Conservation (phyloP, 2,113 vertebrate genomes). For the Cyanoderma ruficeps region DNA sequence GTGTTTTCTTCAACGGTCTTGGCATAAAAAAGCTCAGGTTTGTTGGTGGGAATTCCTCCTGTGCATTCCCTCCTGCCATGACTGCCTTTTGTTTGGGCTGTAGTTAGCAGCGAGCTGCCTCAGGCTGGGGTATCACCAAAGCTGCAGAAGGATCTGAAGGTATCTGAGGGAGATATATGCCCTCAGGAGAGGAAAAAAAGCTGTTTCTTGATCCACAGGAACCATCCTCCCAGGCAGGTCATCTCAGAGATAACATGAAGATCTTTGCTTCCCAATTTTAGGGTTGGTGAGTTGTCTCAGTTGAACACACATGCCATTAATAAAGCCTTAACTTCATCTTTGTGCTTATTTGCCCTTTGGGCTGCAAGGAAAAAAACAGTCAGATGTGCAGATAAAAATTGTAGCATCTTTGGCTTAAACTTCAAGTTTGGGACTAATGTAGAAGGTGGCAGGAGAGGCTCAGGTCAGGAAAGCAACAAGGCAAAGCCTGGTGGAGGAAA, state of each 20-base stretch:
- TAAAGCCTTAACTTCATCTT: background rate
- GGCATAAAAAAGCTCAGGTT: background rate
- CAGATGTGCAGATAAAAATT: background rate
- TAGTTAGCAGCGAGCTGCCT: background rate
- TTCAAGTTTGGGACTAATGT: background rate
- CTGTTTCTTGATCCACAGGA: background rate
- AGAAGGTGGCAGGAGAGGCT: background rate
- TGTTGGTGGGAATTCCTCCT: background rate
- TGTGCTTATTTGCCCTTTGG: background rate
- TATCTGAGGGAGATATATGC: fast-evolving
- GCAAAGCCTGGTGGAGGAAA: background rate
- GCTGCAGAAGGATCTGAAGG: background rate
- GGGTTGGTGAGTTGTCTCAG: background rate
- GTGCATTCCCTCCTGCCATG: background rate
- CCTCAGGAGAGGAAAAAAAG: background rate
- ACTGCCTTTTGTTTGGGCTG: background rate
- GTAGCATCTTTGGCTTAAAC: background rate
- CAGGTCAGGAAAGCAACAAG: background rate
- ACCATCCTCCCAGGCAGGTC: background rate
- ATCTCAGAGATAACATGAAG: background rate
- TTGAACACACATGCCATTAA: background rate
- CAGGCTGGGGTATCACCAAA: background rate
- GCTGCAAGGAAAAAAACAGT: background rate
- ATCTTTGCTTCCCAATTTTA: background rate
- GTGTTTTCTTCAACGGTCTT: background rate